These are phyloP conservation scores for Gnatocerus cornutus DNA, from an alignment of 2,888 invertebrate genomes.

Conservation along the genomic window DNA sequence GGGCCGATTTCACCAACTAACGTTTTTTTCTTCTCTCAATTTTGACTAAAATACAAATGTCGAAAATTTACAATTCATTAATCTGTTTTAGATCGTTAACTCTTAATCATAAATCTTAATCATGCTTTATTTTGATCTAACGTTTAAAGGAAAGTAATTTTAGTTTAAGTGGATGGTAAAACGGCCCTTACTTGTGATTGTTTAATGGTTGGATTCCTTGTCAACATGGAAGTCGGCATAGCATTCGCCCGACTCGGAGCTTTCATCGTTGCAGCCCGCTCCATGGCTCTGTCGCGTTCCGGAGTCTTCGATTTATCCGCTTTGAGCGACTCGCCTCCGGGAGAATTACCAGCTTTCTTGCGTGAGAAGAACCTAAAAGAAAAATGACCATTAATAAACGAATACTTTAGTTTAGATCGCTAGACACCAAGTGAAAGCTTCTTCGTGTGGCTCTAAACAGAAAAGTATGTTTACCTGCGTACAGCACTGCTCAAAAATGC, in stretches of 20 bases:
- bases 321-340: constrained; percentile 78
- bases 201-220: constrained; percentile 71
- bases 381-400: constrained; percentile 33
- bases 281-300: constrained; percentile 78
- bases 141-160: too few species aligned
- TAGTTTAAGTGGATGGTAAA: too few species aligned
- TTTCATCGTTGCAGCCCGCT: constrained; percentile 55
- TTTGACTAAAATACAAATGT: too few species aligned
- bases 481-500: constrained; percentile 48
- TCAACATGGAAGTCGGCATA: constrained; percentile 69
- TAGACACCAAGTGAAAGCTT: constrained; percentile 43
- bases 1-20: too few species aligned
- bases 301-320: constrained; percentile 82
- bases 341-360: constrained; percentile 80
- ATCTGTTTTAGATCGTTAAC: too few species aligned
- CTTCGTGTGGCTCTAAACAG: constrained; percentile 37
- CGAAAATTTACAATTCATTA: too few species aligned
- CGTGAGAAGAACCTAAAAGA: constrained; percentile 85
- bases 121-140: too few species aligned
- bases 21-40: too few species aligned
- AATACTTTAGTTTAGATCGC: not conserved
- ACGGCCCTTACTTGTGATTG: constrained; percentile 75
- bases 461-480: constrained; percentile 46
- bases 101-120: too few species aligned
- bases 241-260: constrained; percentile 68